Percentiles rank a stretch among this genome's conserved stretches.
These are phyloP conservation scores for Cariama cristata DNA, from an alignment of 2,113 vertebrate species.

Conservation along the genomic window DNA sequence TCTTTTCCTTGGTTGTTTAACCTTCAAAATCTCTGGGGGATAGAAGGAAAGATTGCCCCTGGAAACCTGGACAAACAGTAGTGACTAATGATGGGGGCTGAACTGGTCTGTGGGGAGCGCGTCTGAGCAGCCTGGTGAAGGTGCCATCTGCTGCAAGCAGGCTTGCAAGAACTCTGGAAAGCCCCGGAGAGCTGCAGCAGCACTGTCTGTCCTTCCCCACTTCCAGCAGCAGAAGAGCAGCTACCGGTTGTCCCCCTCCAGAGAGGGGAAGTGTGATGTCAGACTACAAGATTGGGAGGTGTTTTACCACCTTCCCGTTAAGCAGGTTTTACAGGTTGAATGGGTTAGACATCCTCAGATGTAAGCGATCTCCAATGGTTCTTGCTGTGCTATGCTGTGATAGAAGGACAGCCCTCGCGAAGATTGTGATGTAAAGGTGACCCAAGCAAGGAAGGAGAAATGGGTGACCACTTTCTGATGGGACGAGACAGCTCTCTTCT, in stretches of 20 bases:
- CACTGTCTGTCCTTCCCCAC: background rate
- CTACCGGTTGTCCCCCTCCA: background rate
- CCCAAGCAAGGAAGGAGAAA: background rate
- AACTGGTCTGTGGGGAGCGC: background rate
- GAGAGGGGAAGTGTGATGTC: background rate
- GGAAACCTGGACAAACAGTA: background rate
- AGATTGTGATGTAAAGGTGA: background rate
- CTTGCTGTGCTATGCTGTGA: background rate
- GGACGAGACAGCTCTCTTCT: background rate
- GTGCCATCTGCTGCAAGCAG: background rate
- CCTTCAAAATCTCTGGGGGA: background rate
- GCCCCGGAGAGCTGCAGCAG: background rate
- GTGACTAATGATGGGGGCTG: background rate
- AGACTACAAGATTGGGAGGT: background rate
- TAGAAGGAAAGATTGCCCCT: background rate
- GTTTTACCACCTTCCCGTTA: background rate
- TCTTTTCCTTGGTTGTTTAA: background rate
- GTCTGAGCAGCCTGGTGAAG: background rate
- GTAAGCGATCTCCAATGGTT: background rate
- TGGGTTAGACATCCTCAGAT: background rate
- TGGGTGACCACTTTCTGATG: background rate
- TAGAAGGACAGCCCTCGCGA: background rate
- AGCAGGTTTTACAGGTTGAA: slow-evolving; percentile 10
- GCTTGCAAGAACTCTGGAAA: background rate
- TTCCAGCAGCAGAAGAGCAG: background rate